These are phyloP conservation scores for Apteryx owenii DNA, from an alignment of 2,113 vertebrate genomes.

Conservation along the genomic window DNA sequence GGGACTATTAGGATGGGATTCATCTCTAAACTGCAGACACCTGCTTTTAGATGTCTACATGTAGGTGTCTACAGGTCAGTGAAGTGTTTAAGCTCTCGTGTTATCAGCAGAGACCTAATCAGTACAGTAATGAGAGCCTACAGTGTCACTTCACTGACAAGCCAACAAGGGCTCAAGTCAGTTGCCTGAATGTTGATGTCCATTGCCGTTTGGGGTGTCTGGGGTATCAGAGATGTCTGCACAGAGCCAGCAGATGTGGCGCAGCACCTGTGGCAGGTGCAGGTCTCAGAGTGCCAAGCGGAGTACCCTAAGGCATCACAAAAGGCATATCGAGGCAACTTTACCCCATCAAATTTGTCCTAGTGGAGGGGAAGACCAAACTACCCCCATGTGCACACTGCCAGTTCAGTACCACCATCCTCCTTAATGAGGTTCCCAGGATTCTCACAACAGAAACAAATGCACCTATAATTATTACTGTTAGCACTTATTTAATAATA, in stretches of 20 bases:
- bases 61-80: background rate
- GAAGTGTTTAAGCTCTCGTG: background rate
- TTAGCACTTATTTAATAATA: background rate
- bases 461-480: background rate
- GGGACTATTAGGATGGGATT: background rate
- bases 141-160: background rate
- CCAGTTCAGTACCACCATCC: background rate
- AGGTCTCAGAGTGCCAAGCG: rapidly evolving
- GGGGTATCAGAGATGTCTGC: background rate
- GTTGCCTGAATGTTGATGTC: background rate
- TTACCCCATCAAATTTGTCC: background rate
- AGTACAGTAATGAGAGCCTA: background rate
- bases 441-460: background rate
- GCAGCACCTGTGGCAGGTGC: background rate
- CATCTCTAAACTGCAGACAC: background rate
- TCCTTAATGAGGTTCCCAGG: background rate
- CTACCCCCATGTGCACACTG: background rate
- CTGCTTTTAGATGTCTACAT: background rate
- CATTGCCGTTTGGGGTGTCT: background rate
- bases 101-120: background rate
- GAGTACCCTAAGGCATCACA: background rate
- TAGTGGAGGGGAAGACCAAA: background rate
- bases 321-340: rapidly evolving
- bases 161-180: background rate
- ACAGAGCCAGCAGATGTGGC: rapidly evolving